A percentile compares a stretch with the other conserved stretches of the same genome.
Conservation (phyloP, 1,140 invertebrate species). For the Colletes gigas region DNA sequence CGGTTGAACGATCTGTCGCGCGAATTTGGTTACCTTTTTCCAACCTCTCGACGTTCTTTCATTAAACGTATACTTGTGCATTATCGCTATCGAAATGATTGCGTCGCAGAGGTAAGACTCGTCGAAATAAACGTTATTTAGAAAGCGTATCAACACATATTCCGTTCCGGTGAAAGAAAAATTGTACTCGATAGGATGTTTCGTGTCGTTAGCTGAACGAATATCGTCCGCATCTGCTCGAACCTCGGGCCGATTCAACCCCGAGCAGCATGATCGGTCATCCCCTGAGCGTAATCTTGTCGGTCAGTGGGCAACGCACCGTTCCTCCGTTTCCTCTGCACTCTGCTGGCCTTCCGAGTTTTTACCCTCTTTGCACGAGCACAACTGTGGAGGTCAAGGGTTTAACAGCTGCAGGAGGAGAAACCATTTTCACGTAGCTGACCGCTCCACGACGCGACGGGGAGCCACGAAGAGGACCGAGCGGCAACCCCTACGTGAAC, state of each 20-base stretch:
- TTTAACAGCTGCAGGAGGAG: constrained; percentile 71
- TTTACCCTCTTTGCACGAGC: constrained; percentile 43
- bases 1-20: constrained; percentile 16
- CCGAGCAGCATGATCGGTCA: constrained; percentile 30
- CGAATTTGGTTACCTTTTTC: constrained; percentile 36
- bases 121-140: no score
- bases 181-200: no score
- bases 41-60: constrained; percentile 8
- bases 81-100: constrained; percentile 10
- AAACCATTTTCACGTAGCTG: constrained; percentile 51
- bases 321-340: constrained; percentile 2
- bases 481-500: constrained; percentile 35
- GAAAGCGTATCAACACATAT: no score
- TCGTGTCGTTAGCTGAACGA: not conserved
- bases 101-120: not conserved
- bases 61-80: constrained; percentile 36
- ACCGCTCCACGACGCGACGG: constrained; percentile 29
- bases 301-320: constrained; percentile 44
- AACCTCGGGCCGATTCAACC: constrained; percentile 17
- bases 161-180: no score
- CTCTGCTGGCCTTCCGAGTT: constrained; percentile 25
- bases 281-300: constrained; percentile 24
- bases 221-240: constrained; percentile 21
- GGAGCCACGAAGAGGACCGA: constrained; percentile 9
- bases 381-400: constrained; percentile 70